These are phyloP conservation scores for Suillia variegata DNA, from an alignment of 2,888 invertebrate species.

Conservation along the genomic window DNA sequence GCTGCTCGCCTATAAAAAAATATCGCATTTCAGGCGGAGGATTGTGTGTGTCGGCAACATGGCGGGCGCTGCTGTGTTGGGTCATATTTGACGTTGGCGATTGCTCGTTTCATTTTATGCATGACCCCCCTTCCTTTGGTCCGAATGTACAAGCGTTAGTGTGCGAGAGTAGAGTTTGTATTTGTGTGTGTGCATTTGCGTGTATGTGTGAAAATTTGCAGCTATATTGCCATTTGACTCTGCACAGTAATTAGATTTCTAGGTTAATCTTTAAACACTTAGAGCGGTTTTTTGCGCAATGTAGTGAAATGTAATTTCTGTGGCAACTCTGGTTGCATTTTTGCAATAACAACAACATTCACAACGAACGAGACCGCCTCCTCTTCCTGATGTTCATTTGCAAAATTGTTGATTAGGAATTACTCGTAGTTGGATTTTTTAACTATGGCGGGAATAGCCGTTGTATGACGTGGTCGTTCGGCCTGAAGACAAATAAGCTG, in stretches of 20 bases:
- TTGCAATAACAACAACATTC: no score
- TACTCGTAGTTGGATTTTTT: no score
- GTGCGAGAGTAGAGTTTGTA: neutral
- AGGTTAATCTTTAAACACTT: constrained; percentile 47
- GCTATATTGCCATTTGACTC: constrained; percentile 7
- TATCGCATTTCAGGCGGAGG: neutral
- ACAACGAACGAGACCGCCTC: no score
- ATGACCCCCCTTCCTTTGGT: no score
- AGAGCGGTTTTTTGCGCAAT: constrained; percentile 31
- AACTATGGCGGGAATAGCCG: no score
- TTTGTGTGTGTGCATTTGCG: constrained; percentile 5
- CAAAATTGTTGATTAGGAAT: neutral
- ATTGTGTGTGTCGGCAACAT: constrained; percentile 13
- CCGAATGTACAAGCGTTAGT: neutral
- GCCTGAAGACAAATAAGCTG: no score
- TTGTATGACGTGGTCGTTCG: no score
- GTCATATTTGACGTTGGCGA: neutral
- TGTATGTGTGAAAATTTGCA: constrained; percentile 2
- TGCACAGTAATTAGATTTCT: constrained; percentile 51
- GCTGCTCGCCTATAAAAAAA: constrained; percentile 11
- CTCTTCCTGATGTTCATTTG: neutral
- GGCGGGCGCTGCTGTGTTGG: constrained; percentile 12
- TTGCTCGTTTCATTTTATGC: constrained; percentile 14
- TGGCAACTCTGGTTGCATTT: constrained; percentile 6
- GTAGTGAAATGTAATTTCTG: constrained; percentile 4